phyloP scores from a whole-genome alignment of 1,140 invertebrate species.

The Philotrypesis tridentata region DNA sequence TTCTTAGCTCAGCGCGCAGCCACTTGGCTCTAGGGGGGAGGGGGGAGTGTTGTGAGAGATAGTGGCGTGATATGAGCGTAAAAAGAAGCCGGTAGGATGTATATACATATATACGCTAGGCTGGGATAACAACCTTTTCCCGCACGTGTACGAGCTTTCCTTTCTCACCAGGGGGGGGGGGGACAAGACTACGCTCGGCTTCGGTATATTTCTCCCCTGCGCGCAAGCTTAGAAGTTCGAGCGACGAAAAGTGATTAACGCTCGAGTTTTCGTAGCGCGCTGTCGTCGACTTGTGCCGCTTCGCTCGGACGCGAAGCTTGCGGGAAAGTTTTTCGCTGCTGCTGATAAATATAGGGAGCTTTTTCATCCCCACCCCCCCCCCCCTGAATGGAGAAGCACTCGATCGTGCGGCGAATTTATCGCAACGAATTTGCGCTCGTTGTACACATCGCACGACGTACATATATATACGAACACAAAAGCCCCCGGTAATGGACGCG shows the following conservation, averaged over 20 bases:
- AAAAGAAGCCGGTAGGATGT: background rate
- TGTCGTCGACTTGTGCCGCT: background rate
- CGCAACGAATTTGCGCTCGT: no score
- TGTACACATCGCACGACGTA: no score
- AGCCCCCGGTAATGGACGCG: background rate
- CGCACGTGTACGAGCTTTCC: background rate
- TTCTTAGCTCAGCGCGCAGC: background rate
- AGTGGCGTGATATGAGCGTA: background rate
- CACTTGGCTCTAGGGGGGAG: background rate
- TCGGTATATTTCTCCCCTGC: no score
- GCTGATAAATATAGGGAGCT: no score
- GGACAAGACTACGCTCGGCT: no score
- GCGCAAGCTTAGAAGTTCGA: conserved; percentile 1
- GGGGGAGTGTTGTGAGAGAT: background rate
- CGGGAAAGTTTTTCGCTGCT: background rate
- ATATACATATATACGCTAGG: background rate
- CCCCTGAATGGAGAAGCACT: no score
- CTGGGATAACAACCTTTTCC: background rate
- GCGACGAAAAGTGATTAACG: background rate
- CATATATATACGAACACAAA: no score
- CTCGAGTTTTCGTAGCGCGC: background rate
- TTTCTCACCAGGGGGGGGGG: no score
- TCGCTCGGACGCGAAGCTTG: background rate
- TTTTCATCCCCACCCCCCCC: no score
- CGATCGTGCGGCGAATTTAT: no score